Evolutionary conservation across 2,797 vertebrate species (phyloP).

Genomic region (Prunella strophiata): DNA sequence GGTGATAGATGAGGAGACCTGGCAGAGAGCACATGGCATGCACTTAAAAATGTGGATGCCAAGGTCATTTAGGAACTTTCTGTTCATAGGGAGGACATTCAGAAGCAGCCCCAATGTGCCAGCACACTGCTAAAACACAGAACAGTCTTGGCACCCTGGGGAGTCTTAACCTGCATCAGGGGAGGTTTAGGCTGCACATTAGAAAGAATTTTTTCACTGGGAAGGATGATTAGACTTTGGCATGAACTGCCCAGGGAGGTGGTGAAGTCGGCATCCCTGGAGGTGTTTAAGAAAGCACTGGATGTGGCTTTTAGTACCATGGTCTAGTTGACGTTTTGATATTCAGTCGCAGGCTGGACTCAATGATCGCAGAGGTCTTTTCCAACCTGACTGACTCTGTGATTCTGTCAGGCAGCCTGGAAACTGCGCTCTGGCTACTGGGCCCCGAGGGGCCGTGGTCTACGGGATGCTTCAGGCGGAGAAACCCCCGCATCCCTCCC

Average conservation of each 20-base stretch:
- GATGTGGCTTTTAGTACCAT: neutral
- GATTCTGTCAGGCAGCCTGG: neutral
- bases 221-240: neutral
- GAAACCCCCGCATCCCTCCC: accelerated
- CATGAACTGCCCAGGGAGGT: neutral
- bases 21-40: accelerated
- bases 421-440: no score
- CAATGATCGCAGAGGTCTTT: neutral
- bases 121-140: neutral
- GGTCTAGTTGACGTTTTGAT: neutral
- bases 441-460: accelerated
- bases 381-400: neutral
- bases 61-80: neutral
- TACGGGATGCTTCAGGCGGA: accelerated
- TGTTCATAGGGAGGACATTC: accelerated
- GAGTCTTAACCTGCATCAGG: no score
- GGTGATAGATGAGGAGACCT: accelerated
- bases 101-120: accelerated
- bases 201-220: neutral
- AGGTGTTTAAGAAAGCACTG: neutral
- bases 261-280: neutral
- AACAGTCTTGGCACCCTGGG: accelerated
- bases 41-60: neutral
- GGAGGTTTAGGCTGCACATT: neutral
- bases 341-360: no score